Conservation (phyloP, 2,113 vertebrate species). For the Calyptommatus sinebrachiatus region DNA sequence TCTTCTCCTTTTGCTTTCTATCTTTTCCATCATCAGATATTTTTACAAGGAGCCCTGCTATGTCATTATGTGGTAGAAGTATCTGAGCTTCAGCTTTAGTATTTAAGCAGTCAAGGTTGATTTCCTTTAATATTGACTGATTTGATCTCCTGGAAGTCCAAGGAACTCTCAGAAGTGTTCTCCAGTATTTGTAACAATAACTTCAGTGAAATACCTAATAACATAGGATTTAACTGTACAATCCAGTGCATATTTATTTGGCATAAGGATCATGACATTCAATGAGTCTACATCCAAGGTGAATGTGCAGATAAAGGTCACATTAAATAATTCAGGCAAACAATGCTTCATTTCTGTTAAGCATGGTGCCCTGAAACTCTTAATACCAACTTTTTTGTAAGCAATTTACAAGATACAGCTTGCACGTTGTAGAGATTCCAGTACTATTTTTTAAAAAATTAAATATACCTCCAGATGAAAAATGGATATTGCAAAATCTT, state of each 20-base stretch:
- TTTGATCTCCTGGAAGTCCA: too few species aligned
- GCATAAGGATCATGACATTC: background rate
- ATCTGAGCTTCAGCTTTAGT: too few species aligned
- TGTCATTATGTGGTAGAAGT: too few species aligned
- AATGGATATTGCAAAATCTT: too few species aligned
- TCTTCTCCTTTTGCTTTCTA: too few species aligned
- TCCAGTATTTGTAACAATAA: too few species aligned
- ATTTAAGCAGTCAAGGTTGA: too few species aligned
- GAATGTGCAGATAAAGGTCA: background rate
- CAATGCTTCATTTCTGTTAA: background rate
- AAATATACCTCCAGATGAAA: background rate
- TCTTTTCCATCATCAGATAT: too few species aligned
- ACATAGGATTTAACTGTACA: background rate
- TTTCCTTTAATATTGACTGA: too few species aligned
- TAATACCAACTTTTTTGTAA: background rate
- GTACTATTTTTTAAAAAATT: background rate
- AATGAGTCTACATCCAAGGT: background rate
- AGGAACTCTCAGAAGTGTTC: too few species aligned
- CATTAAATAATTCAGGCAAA: constrained; percentile 9
- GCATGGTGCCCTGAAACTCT: background rate
- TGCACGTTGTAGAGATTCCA: background rate
- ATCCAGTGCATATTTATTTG: background rate
- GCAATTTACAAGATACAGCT: background rate
- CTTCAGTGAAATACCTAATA: background rate
- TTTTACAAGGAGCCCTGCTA: too few species aligned